A percentile compares a stretch with the other conserved stretches of the same genome.
phyloP scores from a whole-genome alignment of 2,113 vertebrate species.

The Passer montanus region DNA sequence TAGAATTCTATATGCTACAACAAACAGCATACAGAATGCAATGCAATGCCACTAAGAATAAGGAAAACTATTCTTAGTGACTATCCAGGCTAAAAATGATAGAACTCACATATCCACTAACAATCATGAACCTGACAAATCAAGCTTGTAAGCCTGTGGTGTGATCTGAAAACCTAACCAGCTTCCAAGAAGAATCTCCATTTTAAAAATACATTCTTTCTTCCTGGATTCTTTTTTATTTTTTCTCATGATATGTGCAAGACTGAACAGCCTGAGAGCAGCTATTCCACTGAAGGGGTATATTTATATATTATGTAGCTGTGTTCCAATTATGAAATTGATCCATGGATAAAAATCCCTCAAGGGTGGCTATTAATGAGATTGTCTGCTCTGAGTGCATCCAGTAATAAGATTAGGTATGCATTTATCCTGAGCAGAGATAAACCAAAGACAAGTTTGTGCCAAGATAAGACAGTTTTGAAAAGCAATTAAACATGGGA shows the following conservation, averaged over 20 bases:
- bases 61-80: constrained; percentile 33
- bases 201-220: constrained; percentile 12
- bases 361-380: constrained; percentile 63
- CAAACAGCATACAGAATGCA: neutral
- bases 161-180: constrained; percentile 49
- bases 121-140: constrained; percentile 47
- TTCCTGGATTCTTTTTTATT: neutral
- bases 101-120: constrained; percentile 14
- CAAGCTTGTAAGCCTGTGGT: constrained; percentile 32
- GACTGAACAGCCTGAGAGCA: neutral
- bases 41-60: neutral
- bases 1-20: neutral
- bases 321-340: constrained; percentile 58
- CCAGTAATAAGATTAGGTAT: constrained; percentile 64
- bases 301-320: constrained; percentile 33
- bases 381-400: constrained; percentile 49
- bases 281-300: neutral
- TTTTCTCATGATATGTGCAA: neutral
- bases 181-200: neutral
- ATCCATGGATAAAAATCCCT: constrained; percentile 62
- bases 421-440: constrained; percentile 59
- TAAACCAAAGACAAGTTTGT: constrained; percentile 47
- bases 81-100: constrained; percentile 24
- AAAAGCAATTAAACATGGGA: constrained; percentile 60
- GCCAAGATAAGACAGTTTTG: constrained; percentile 61